These are phyloP conservation scores for Dione vanillae DNA, from an alignment of 2,888 invertebrate species.

Conservation along the genomic window DNA sequence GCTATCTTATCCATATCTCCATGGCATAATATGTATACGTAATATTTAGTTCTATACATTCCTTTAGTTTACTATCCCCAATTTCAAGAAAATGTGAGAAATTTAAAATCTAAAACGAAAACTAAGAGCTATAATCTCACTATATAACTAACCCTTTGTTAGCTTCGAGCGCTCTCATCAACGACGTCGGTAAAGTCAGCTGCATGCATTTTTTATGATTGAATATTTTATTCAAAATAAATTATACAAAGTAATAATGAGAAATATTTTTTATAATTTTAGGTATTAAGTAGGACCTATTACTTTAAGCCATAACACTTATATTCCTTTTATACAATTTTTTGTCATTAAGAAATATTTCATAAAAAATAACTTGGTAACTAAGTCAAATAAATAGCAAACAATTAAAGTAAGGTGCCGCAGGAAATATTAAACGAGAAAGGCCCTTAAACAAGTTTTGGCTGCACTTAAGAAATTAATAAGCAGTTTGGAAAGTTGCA, in stretches of 20 bases:
- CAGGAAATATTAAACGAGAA: conserved; percentile 46
- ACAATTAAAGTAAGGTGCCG: conserved; percentile 10
- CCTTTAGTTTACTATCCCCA: background rate
- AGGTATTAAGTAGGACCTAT: too few species aligned
- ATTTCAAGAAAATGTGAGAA: background rate
- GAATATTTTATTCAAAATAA: background rate
- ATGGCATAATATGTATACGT: conserved; percentile 25
- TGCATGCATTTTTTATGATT: background rate
- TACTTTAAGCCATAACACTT: too few species aligned
- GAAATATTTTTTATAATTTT: background rate
- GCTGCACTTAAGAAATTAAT: conserved; percentile 25
- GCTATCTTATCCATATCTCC: conserved; percentile 16
- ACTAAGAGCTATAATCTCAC: conserved; percentile 29
- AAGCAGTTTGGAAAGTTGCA: conserved; percentile 42
- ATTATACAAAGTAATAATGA: background rate
- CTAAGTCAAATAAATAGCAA: too few species aligned
- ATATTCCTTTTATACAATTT: background rate
- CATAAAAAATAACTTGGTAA: too few species aligned
- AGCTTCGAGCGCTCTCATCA: conserved; percentile 31
- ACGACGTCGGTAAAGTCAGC: conserved; percentile 4
- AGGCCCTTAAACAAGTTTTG: conserved; percentile 46
- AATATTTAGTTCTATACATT: background rate
- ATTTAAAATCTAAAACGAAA: conserved; percentile 7
- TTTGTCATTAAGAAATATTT: too few species aligned
- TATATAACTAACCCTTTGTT: conserved; percentile 35